A percentile compares a stretch with the other conserved stretches of the same genome.
These are phyloP conservation scores for Gobionotothen gibberifrons DNA, from an alignment of 2,797 vertebrate genomes.

Conservation along the genomic window DNA sequence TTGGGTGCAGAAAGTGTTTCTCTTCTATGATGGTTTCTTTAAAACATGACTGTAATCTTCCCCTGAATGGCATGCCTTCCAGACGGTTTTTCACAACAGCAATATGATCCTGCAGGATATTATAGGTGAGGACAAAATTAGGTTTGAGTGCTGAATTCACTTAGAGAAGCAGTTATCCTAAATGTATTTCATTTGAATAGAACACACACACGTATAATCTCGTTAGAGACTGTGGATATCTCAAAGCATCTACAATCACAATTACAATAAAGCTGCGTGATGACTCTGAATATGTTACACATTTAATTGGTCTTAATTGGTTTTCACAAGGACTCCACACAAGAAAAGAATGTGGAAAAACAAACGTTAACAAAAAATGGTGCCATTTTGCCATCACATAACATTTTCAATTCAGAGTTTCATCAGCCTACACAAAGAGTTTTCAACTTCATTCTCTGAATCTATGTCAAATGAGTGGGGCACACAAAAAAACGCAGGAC, in stretches of 20 bases:
- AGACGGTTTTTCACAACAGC: constrained; percentile 48
- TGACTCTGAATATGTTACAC: constrained; percentile 26
- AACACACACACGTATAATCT: constrained; percentile 9
- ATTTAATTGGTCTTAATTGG: constrained; percentile 24
- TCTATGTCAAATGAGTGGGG: constrained; percentile 79
- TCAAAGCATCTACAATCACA: constrained; percentile 27
- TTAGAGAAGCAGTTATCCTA: constrained; percentile 18
- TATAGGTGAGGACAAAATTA: constrained; percentile 41
- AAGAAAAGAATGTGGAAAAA: not conserved
- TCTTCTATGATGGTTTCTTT: not conserved
- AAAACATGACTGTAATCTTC: not conserved
- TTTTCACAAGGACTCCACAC: constrained; percentile 7
- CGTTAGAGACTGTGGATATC: constrained; percentile 31
- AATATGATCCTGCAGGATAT: constrained; percentile 34
- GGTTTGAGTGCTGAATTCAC: constrained; percentile 23
- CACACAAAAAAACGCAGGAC: constrained; percentile 63
- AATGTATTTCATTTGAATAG: constrained; percentile 28
- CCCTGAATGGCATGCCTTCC: constrained; percentile 28
- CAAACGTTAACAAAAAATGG: not conserved
- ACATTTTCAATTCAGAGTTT: constrained; percentile 24
- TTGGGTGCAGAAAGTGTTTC: not conserved
- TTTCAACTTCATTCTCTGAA: constrained; percentile 65
- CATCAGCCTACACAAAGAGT: constrained; percentile 43
- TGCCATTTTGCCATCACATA: constrained; percentile 18
- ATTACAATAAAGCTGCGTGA: constrained; percentile 35